Evolutionary conservation across 2,797 vertebrate species (phyloP).

Genomic region (Cacajao melanocephalus): DNA sequence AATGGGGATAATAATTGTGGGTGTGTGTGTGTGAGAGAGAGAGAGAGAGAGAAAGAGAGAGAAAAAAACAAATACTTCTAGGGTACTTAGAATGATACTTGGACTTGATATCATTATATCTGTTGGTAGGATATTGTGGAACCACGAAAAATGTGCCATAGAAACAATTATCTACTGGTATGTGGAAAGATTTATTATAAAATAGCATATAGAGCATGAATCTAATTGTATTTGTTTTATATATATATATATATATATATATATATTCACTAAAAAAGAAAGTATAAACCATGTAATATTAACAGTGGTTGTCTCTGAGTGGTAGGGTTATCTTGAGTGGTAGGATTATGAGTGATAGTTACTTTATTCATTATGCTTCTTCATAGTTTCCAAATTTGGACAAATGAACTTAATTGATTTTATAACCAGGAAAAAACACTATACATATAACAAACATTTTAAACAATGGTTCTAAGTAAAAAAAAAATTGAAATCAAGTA

Average conservation of each 20-base stretch:
- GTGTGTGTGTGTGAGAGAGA: neutral
- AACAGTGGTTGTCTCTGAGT: neutral
- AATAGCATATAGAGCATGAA: neutral
- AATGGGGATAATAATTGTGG: neutral
- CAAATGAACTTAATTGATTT: neutral
- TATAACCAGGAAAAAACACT: neutral
- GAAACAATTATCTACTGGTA: neutral
- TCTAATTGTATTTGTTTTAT: neutral
- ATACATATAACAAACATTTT: neutral
- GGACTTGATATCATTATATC: neutral
- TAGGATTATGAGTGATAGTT: neutral
- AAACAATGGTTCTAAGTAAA: neutral
- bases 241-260: neutral
- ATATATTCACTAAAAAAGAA: neutral
- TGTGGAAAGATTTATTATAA: neutral
- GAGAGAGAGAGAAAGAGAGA: too few relatives aligned
- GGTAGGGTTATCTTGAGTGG: neutral
- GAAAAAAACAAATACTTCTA: neutral
- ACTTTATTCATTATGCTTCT: neutral
- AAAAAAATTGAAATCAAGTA: neutral
- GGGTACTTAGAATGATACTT: neutral
- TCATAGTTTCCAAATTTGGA: neutral
- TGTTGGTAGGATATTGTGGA: neutral
- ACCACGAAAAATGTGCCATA: neutral
- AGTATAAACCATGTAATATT: neutral